phyloP scores from a whole-genome alignment of 2,113 vertebrate genomes.

The Isichthys henryi region DNA sequence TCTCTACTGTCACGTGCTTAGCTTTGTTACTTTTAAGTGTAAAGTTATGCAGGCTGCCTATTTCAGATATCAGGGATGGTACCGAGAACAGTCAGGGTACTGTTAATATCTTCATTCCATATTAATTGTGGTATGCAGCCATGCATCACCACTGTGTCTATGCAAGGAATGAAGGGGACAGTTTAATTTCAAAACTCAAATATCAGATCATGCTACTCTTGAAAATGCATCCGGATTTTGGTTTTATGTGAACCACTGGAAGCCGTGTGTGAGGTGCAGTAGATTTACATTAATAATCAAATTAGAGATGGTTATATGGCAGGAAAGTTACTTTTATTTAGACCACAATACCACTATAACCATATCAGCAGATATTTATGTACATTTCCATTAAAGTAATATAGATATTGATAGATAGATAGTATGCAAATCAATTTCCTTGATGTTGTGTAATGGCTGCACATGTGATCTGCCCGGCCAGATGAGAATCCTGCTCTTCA shows the following conservation, averaged over 20 bases:
- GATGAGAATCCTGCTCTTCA: background rate
- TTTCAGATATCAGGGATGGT: background rate
- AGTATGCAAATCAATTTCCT: background rate
- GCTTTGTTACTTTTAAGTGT: background rate
- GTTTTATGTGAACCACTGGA: background rate
- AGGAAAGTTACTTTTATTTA: background rate
- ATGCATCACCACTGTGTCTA: background rate
- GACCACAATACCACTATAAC: background rate
- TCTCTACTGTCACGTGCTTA: background rate
- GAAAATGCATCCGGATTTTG: background rate
- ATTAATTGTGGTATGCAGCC: background rate
- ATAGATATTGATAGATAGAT: background rate
- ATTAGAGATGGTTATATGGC: background rate
- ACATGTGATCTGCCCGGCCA: background rate
- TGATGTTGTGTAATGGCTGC: background rate
- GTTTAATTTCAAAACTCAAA: background rate
- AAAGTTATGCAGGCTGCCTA: background rate
- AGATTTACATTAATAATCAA: background rate
- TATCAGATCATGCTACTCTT: background rate
- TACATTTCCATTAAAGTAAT: background rate
- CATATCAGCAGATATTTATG: background rate
- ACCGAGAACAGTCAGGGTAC: background rate
- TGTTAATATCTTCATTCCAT: background rate
- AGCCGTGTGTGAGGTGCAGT: background rate
- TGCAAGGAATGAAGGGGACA: background rate